These are phyloP conservation scores for Mustela nigripes DNA, from an alignment of 2,113 vertebrate species.

Conservation along the genomic window DNA sequence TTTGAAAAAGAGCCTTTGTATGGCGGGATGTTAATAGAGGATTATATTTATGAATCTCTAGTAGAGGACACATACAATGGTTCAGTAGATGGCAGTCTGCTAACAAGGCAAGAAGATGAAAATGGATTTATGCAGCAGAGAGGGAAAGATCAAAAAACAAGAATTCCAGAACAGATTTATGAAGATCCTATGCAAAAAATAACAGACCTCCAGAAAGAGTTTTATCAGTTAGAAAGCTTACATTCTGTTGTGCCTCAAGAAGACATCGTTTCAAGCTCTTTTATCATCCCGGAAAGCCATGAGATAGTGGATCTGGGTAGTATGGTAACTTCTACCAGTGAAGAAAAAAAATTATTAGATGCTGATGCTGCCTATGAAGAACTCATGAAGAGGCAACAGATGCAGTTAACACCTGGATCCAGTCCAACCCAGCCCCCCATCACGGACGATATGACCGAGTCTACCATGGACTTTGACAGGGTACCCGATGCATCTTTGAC, in stretches of 20 bases:
- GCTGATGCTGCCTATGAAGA: conserved; percentile 91
- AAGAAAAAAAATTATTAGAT: conserved; percentile 87
- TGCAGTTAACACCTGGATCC: conserved; percentile 92
- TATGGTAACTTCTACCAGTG: conserved; percentile 83
- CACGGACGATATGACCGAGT: conserved; percentile 83
- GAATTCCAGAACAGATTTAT: conserved; percentile 92
- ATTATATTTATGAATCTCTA: conserved; percentile 98
- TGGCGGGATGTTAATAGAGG: conserved; percentile 98
- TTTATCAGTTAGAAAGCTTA: conserved; percentile 91
- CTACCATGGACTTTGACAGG: conserved; percentile 79
- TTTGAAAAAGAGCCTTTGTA: conserved; percentile 97
- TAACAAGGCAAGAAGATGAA: conserved; percentile 87
- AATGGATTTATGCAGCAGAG: conserved; percentile 86
- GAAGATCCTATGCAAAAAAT: conserved; percentile 93
- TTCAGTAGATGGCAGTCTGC: conserved; percentile 83
- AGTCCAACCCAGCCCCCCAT: conserved; percentile 91
- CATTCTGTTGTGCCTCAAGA: conserved; percentile 88
- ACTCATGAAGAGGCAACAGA: conserved; percentile 91
- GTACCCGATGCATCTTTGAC: conserved; percentile 84
- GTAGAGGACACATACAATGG: conserved; percentile 93
- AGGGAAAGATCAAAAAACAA: conserved; percentile 89
- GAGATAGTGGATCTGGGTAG: conserved; percentile 92
- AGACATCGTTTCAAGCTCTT: conserved; percentile 89
- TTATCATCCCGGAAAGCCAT: conserved; percentile 91
- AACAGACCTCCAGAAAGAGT: conserved; percentile 91